These are phyloP conservation scores for Bubo scandiacus DNA, from an alignment of 2,113 vertebrate genomes.

Conservation along the genomic window DNA sequence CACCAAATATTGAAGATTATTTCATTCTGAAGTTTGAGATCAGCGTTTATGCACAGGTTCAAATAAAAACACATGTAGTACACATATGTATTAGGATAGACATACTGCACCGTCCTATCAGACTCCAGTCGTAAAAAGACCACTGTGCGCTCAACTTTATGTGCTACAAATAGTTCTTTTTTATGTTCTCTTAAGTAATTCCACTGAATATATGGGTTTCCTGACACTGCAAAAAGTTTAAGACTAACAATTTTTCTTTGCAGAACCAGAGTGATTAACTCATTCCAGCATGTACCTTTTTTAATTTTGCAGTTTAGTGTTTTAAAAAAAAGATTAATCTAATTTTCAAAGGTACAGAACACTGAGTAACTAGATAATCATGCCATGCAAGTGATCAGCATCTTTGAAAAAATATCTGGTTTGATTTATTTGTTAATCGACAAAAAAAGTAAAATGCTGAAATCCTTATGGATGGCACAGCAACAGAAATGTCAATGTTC, in stretches of 20 bases:
- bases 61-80: neutral
- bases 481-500: neutral
- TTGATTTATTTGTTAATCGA: neutral
- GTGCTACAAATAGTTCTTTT: neutral
- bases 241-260: neutral
- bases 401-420: neutral
- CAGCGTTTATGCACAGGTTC: neutral
- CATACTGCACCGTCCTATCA: neutral
- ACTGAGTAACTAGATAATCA: neutral
- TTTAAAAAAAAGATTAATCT: neutral
- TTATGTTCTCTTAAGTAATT: conserved; percentile 19
- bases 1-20: neutral
- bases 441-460: neutral
- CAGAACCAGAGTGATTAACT: neutral
- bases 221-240: neutral
- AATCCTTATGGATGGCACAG: neutral
- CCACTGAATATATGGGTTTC: neutral
- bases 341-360: neutral
- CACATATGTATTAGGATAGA: neutral
- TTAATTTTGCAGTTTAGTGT: neutral
- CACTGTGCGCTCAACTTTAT: neutral
- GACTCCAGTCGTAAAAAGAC: neutral
- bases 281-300: neutral
- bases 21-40: neutral
- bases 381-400: neutral